These are phyloP conservation scores for Bergia puertoricense DNA, from an alignment of 92 coral and sea anemone genomes.

Conservation along the genomic window DNA sequence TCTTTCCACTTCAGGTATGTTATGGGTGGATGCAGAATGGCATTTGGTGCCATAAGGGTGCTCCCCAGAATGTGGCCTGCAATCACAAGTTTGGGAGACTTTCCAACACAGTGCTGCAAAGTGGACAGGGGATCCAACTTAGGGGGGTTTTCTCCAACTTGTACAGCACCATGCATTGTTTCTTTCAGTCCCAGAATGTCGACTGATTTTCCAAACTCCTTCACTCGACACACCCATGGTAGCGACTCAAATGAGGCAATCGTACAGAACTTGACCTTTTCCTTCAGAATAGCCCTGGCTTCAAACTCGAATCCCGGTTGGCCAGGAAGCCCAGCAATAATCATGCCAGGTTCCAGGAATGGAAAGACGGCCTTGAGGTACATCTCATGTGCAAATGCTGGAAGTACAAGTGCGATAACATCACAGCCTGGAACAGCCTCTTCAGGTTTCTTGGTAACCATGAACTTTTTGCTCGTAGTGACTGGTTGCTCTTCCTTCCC, in stretches of 20 bases:
- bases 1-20: conserved; percentile 59
- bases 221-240: conserved; percentile 70
- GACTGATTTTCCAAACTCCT: conserved; percentile 60
- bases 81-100: conserved; percentile 38
- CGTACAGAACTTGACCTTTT: conserved; percentile 50
- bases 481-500: conserved; percentile 37
- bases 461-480: conserved; percentile 46
- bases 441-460: conserved; percentile 65
- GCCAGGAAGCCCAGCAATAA: conserved; percentile 70
- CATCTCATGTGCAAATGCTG: conserved; percentile 72
- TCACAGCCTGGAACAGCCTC: conserved; percentile 74
- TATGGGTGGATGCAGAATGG: conserved; percentile 55
- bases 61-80: conserved; percentile 59
- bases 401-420: conserved; percentile 65
- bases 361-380: conserved; percentile 63
- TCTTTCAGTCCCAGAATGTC: conserved; percentile 66
- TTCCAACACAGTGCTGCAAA: conserved; percentile 55
- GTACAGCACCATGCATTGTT: conserved; percentile 56
- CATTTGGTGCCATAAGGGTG: conserved; percentile 56
- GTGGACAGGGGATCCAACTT: conserved; percentile 51
- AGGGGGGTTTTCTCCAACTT: conserved; percentile 49
- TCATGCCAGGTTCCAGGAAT: conserved; percentile 66
- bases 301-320: conserved; percentile 69
- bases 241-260: conserved; percentile 67
- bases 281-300: conserved; percentile 57